Base-by-base conservation (phyloP, 2,113 vertebrate species). In the Leiothrix lutea region DNA sequence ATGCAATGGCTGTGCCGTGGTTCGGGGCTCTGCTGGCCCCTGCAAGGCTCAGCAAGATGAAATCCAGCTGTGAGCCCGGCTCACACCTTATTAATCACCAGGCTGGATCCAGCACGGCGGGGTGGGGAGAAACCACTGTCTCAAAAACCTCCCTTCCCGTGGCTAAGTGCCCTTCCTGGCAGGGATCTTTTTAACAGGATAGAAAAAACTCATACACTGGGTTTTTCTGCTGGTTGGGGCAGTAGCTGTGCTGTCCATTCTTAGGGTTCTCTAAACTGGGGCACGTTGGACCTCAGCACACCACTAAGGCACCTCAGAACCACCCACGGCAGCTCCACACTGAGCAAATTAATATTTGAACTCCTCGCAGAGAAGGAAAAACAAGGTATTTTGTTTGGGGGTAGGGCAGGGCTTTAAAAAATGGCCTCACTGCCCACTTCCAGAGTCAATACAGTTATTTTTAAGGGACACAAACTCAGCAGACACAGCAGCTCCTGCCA, bases 71-170 rank as follows among this genome's bases (percentile, higher is more conserved):
- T 62, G 66, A 54, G 91, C 62, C 33, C 58, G 4, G 85, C 93
- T 95, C 60, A 3, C 93, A 95, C 87, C 87, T 96, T 92, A 95
- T 97, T 93, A 92, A 95, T 95, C 96, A 90, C 79, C 31, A 48
- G 13, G n/a, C 13, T 35, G 85, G 90, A 80, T 47, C 71, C 90
- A 80, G 92, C 79, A 75, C 54, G 14, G 70, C 2, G 1, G 74
- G 91, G 50, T 65, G 87, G 85, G 57, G 90, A 65, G 57, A 95
- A 95, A 86, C 73, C 91, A 38, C 96, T 22, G 78, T 60, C 78
- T 90, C 73, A 26, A 69, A 84, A 85, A 14, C 62, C 85, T 85
- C 88, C 70, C 78, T 85, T 47, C 53, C 42, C 13, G 3, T 58
- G 94, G 90, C 72, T 44, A 16, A 84, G 28, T 14, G 36, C 58